Percentiles rank a stretch among this genome's conserved stretches.
Evolutionary conservation across 2,113 vertebrate species (phyloP).

Genomic region (Tapirus terrestris): DNA sequence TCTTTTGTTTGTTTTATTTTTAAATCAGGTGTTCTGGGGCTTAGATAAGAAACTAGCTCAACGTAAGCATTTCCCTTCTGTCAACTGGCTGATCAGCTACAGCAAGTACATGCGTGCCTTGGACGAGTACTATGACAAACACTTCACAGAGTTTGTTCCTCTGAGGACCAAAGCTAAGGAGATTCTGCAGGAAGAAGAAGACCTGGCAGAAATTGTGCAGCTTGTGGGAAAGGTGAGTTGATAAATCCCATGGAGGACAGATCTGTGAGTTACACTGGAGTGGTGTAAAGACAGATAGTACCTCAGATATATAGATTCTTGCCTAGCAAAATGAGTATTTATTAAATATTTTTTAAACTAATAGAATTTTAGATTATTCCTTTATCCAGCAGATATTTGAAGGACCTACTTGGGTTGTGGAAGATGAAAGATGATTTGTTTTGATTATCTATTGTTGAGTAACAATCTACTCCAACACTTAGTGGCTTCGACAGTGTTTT

Average conservation of each 20-base stretch:
- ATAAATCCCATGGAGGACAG: neutral
- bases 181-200: constrained; percentile 98
- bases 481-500: neutral
- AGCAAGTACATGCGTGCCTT: constrained; percentile 97
- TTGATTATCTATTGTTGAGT: neutral
- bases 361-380: neutral
- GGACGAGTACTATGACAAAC: constrained; percentile 98
- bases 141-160: constrained; percentile 97
- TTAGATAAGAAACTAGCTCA: constrained; percentile 99
- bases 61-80: constrained; percentile 98
- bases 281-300: neutral
- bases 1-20: neutral
- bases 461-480: neutral
- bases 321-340: neutral
- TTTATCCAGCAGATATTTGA: constrained; percentile 17
- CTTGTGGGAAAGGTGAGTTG: constrained; percentile 96
- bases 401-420: neutral
- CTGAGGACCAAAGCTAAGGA: constrained; percentile 97
- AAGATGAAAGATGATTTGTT: neutral
- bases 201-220: constrained; percentile 98
- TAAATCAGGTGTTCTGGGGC: constrained; percentile 96
- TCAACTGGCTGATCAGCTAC: constrained; percentile 99
- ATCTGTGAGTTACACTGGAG: neutral
- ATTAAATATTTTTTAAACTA: constrained; percentile 16
- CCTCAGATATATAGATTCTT: neutral